Evolutionary conservation across 2,797 vertebrate species (phyloP).

Genomic region (Simalia tracyae): DNA sequence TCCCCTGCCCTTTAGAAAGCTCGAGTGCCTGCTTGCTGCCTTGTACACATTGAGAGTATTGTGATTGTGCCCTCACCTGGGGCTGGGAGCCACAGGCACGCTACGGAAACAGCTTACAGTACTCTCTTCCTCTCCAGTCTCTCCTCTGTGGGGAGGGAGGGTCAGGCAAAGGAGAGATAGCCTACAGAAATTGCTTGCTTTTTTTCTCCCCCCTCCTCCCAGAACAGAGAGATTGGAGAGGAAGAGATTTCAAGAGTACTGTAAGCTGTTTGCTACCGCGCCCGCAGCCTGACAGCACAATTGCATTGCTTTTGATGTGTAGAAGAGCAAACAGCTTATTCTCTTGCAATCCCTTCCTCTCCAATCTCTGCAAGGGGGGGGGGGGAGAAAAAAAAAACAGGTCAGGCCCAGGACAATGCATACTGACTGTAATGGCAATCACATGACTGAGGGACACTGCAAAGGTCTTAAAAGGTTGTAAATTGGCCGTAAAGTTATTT

Average conservation of each 20-base stretch:
- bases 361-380: neutral
- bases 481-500: neutral
- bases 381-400: neutral
- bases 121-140: neutral
- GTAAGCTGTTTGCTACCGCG: neutral
- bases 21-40: too few relatives aligned
- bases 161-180: neutral
- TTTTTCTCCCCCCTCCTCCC: neutral
- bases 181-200: neutral
- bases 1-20: too few relatives aligned
- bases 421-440: neutral
- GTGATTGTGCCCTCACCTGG: too few relatives aligned
- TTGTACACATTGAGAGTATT: too few relatives aligned
- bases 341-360: neutral
- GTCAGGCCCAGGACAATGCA: neutral
- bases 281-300: neutral
- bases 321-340: neutral
- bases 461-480: neutral
- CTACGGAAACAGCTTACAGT: neutral
- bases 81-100: too few relatives aligned
- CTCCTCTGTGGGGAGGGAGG: neutral
- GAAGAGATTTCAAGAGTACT: neutral
- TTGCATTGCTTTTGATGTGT: neutral
- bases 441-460: neutral
- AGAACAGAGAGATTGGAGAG: neutral